Base-by-base conservation (phyloP, 1,140 invertebrate genomes). In the Sipha flava region DNA sequence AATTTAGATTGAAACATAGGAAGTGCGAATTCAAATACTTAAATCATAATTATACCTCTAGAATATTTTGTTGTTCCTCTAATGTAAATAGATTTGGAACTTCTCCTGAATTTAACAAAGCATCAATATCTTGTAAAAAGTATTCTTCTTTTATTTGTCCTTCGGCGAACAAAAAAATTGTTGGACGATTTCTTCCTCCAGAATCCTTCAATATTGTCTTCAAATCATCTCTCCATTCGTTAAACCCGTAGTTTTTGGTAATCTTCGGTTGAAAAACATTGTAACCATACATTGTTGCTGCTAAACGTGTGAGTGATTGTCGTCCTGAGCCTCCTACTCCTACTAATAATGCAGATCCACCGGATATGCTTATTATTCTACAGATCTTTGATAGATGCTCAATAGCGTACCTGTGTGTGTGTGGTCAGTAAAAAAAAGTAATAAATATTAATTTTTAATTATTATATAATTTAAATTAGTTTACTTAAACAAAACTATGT, bases 241-340 rank as follows among this genome's bases (percentile, higher is more conserved):
- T 91, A 1, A 91, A 73, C 7, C 84, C 84, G 84, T 97, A 97
- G 80, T 90, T 89, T 84, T 94, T 95, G 1, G 92, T 93, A 3
- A 96, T 95, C 86, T 96, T 93, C 18, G 95, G 94, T 86, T 95
- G 93, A 85, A 94, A 95, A 14, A 95, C 86, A 52, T 87, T 88
- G 81, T 92, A 91, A 49, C 90, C 90, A 10, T 89, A 88, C 85
- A 97, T 93, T 62, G 88, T 90, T n/a, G 91, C 90, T 2, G 90
- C 88, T 57, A 97, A 86, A 82, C 90, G 90, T 0, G 94, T 93
- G 18, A 96, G 85, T 23, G 94, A 95, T 85, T 96, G 94, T 57
- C 95, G 87, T 1, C 95, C 96, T 29, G 93, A 95, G 14, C 95
- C 95, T 37, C 94, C 93, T 47, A 97, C 90, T 4, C 96, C 95